Percentiles rank a stretch among this genome's conserved stretches.
Evolutionary conservation across 2,797 vertebrate genomes (phyloP).

Genomic region (Hephaestus fuliginosus): DNA sequence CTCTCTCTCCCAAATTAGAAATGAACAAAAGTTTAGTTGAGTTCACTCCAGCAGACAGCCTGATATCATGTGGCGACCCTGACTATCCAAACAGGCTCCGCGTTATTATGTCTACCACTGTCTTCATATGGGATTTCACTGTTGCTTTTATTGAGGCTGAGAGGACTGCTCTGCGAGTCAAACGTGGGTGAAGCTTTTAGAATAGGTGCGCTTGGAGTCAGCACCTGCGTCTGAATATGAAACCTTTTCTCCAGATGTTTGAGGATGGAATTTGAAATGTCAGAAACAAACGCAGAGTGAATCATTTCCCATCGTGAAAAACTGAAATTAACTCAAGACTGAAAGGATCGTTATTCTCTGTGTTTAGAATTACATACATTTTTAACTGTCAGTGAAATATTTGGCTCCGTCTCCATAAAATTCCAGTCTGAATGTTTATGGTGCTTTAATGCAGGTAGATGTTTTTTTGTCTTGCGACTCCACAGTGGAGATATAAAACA

Average conservation of each 20-base stretch:
- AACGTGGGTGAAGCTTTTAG: constrained; percentile 39
- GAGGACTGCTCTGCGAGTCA: constrained; percentile 35
- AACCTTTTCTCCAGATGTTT: constrained; percentile 49
- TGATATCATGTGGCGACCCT: constrained; percentile 69
- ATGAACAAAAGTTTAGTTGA: constrained; percentile 75
- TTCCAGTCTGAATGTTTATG: constrained; percentile 39
- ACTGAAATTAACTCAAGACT: neutral
- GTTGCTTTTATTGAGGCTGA: constrained; percentile 52
- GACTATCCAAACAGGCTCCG: constrained; percentile 65
- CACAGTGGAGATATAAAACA: constrained; percentile 32
- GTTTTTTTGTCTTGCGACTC: constrained; percentile 6
- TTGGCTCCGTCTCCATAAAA: constrained; percentile 44
- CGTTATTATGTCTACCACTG: constrained; percentile 70
- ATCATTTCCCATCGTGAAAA: constrained; percentile 3
- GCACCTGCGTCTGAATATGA: constrained; percentile 29
- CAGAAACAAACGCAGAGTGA: constrained; percentile 5
- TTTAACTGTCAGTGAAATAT: constrained; percentile 45
- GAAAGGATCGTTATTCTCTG: constrained; percentile 16
- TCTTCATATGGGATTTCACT: constrained; percentile 66
- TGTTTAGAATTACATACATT: constrained; percentile 46
- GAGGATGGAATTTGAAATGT: constrained; percentile 20
- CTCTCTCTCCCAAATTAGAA: constrained; percentile 74
- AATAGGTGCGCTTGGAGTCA: constrained; percentile 17
- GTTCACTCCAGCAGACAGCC: constrained; percentile 63
- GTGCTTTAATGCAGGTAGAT: constrained; percentile 8